Evolutionary conservation across 2,797 vertebrate genomes (phyloP).

Genomic region (Acridotheres tristis): DNA sequence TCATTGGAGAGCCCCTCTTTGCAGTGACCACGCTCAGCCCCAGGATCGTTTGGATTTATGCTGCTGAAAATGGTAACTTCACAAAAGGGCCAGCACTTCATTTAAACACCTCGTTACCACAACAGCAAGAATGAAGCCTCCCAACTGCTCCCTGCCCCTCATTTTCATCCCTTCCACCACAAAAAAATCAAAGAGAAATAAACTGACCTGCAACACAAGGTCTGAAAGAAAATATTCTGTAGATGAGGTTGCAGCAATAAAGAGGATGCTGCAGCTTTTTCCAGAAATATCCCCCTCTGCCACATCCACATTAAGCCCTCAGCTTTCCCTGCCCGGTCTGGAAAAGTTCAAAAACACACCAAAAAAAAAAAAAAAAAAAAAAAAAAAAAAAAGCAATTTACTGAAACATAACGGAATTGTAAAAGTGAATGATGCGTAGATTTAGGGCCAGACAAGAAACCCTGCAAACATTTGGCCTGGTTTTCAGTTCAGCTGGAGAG

Average conservation of each 20-base stretch:
- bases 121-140: background rate
- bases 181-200: background rate
- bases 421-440: background rate
- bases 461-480: background rate
- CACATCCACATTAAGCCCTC: background rate
- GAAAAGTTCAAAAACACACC: background rate
- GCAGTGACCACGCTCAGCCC: background rate
- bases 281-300: background rate
- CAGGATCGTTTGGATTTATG: conserved; percentile 41
- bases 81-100: background rate
- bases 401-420: background rate
- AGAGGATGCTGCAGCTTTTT: background rate
- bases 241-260: background rate
- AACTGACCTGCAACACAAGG: background rate
- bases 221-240: background rate
- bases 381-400: background rate
- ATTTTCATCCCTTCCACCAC: background rate
- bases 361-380: background rate
- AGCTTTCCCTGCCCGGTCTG: background rate
- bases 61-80: background rate
- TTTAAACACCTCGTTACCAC: background rate
- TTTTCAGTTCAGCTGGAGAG: background rate
- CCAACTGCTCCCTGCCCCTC: background rate
- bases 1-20: background rate
- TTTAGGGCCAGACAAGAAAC: background rate